These are phyloP conservation scores for Ciconia stormi DNA, from an alignment of 2,113 vertebrate species.

Conservation along the genomic window DNA sequence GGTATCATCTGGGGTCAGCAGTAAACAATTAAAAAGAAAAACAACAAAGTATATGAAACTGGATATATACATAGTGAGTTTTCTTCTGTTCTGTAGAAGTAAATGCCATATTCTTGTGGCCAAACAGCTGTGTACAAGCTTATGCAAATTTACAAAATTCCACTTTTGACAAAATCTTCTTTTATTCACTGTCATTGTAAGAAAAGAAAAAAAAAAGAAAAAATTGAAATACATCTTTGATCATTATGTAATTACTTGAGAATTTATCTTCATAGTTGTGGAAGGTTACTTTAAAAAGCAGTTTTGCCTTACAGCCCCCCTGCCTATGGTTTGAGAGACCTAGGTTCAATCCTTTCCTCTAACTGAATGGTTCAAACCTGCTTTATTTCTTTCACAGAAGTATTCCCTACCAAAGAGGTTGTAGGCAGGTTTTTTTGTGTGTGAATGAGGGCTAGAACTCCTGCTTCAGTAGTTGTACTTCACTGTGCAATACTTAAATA, in stretches of 20 bases:
- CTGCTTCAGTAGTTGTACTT: neutral
- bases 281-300: neutral
- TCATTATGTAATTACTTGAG: neutral
- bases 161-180: neutral
- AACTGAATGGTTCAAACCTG: neutral
- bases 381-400: neutral
- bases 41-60: neutral
- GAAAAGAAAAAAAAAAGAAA: neutral
- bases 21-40: no score
- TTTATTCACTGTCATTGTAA: neutral
- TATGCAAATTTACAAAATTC: neutral
- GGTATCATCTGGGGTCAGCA: neutral
- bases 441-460: neutral
- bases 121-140: neutral
- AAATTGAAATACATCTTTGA: neutral
- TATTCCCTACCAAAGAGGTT: neutral
- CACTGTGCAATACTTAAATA: neutral
- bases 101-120: neutral
- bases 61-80: neutral
- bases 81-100: neutral
- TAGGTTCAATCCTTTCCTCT: neutral
- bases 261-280: neutral
- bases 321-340: neutral
- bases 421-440: neutral
- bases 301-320: accelerated